Base-by-base conservation (phyloP, 2,888 invertebrate genomes). In the Cryptocheilus praepositus region DNA sequence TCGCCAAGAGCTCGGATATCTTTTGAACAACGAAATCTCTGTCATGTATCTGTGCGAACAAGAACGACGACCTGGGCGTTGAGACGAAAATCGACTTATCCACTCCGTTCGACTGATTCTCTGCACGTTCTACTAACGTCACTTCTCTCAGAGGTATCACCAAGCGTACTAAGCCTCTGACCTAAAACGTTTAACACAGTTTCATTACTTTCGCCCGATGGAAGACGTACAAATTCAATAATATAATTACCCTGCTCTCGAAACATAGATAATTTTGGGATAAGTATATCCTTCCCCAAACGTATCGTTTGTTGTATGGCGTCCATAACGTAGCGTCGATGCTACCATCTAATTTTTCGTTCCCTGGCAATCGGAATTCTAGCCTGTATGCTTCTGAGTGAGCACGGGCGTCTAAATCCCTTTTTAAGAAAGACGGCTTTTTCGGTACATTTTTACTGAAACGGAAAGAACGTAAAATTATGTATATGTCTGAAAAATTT, bases 261-360 rank as follows among this genome's bases (percentile, higher is more conserved):
- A 98, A 99, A 89, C 99, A 99, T 82, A 98, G 92, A 88, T 97
- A 99, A 90, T 96, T 97, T 84, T 95, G 94, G 0, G 98, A 98
- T 57, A 99, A 90, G 89, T 95, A 99, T 82, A 99, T 91, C 76
- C 94, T 92, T 16, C 99, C 99, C 90, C 93, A 93, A 64, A 95
- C 95, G 86, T 96, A 94, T 76, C 93, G 93, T 87, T 98, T 98
- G 86, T 97, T 96, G 87, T 96, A 99, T 0, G 98, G 98, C 0
- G 98, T 98, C 95, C 97, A 97, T 62, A 99, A 90, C 11, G 95
- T 93, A 84, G 97, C 96, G 83, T 96, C 96, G 61, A 96, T 95
- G 53, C 95, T 94, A 0, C 99, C 99, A 89, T 99, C 99, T 67
- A 99, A 90, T 88, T 98, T 98, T 90, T 99, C 99, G 28, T 90